phyloP scores from a whole-genome alignment of 1,140 invertebrate species.

The Ganaspis sp. region DNA sequence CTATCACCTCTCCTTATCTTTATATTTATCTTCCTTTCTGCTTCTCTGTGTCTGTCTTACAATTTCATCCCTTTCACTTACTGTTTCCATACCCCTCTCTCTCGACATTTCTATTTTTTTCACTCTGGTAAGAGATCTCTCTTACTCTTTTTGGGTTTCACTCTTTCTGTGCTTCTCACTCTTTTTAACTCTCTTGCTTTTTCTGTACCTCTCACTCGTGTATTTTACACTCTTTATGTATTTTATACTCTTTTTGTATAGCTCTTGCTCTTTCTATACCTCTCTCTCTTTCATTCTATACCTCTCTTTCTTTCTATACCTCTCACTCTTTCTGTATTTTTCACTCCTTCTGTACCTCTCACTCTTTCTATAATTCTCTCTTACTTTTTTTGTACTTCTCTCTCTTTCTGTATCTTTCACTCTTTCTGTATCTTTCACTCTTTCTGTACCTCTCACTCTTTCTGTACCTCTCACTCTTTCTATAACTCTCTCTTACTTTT shows the following conservation, averaged over 20 bases:
- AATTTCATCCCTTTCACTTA: constrained; percentile 35
- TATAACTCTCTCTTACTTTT: too few relatives aligned
- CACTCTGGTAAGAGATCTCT: too few relatives aligned
- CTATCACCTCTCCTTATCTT: constrained; percentile 29
- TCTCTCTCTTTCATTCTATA: too few relatives aligned
- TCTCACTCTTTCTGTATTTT: not conserved
- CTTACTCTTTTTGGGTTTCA: not conserved
- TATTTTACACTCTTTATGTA: too few relatives aligned
- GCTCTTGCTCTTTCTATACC: constrained; percentile 29
- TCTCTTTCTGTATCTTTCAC: constrained; percentile 24
- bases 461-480: too few relatives aligned
- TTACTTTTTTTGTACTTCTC: constrained; percentile 35
- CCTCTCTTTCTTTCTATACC: too few relatives aligned
- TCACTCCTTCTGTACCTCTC: too few relatives aligned
- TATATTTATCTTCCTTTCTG: constrained; percentile 27
- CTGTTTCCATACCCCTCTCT: constrained; percentile 62
- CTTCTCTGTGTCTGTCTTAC: constrained; percentile 28
- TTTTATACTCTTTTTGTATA: too few relatives aligned
- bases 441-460: too few relatives aligned
- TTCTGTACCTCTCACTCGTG: constrained; percentile 28
- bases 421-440: constrained; percentile 29
- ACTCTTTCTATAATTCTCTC: not conserved
- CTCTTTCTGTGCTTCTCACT: not conserved
- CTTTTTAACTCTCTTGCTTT: constrained; percentile 30
- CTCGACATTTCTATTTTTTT: not conserved